phyloP scores from a whole-genome alignment of 2,888 invertebrate species.

The Pachydiplax longipennis region DNA sequence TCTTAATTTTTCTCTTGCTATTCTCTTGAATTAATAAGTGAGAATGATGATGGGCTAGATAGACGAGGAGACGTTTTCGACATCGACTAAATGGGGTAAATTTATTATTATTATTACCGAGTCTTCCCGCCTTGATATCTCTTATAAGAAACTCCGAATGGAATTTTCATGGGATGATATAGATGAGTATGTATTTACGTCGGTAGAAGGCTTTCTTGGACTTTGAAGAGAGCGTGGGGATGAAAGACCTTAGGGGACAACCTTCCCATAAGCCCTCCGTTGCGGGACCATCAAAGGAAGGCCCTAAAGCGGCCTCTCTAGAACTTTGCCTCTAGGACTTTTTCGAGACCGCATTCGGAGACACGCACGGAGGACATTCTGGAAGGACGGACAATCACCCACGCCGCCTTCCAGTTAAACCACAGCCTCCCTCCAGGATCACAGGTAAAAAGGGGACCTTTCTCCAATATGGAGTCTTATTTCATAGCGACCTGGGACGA shows the following conservation, averaged over 20 bases:
- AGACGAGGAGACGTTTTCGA: too few relatives aligned
- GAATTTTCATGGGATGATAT: neutral
- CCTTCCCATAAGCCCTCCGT: constrained; percentile 17
- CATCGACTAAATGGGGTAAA: neutral
- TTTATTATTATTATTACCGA: too few relatives aligned
- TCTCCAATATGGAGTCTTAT: constrained; percentile 26
- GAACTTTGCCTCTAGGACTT: neutral
- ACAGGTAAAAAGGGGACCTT: neutral
- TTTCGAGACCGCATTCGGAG: neutral
- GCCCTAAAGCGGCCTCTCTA: neutral
- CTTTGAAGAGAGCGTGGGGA: too few relatives aligned
- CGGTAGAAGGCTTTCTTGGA: neutral
- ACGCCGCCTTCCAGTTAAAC: neutral
- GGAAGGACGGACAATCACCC: neutral
- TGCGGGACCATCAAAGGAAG: constrained; percentile 32
- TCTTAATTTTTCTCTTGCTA: neutral
- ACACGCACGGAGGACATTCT: neutral
- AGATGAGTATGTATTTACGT: neutral
- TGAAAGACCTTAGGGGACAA: neutral
- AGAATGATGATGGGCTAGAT: too few relatives aligned
- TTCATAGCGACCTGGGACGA: constrained; percentile 18
- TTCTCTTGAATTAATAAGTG: too few relatives aligned
- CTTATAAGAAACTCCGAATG: neutral
- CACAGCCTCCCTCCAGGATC: neutral
- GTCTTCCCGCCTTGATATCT: neutral